Evolutionary conservation across 1,140 invertebrate species (phyloP), one percentile per base, ranked within the genome.

Genomic region (Trichonephila clavata): DNA sequence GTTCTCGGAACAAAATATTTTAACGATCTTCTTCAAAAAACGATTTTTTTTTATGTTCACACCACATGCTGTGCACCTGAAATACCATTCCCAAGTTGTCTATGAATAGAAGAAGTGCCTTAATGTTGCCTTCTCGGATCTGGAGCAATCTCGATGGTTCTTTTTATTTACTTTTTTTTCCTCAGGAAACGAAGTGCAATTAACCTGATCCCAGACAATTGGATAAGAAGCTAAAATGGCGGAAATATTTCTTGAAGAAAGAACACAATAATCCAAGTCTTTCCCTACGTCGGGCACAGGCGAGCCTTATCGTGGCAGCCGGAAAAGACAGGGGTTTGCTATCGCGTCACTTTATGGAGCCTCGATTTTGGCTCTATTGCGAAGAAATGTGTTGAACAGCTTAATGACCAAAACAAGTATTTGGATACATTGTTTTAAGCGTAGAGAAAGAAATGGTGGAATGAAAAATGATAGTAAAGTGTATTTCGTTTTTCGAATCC

Each of bases 201-300:
- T 86, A 86, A 86, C 84, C 57, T 63, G 60, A 86, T 86, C 84
- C 84, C 18, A 57, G 60, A 83, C 84, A 86, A 86, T 86, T 86
- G 84, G 84, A 63, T 86, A 86, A 86, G 60, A 57, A 86, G 84
- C 84, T 86, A 63, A 86, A 86, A 86, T 86, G 84, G 84, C 57
- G 60, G 84, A 60, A 86, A 86, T 86, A 86, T 86, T 86, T 86
- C 84, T 86, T 86, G n/a, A 32, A 86, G 81, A 59, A 61, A 63
- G 60, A 39, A 86, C 24, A 63, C 84, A 84, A 84, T 57, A 86
- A 86, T 60, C 84, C 60, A 16, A 32, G 39, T 86, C 27, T 86
- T 86, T 63, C 24, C 60, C 24, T 10, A 24, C 14, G 27, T 86
- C 27, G 7, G 20, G 39, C 4, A 13, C 43, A 57, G 50, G 20